A percentile compares a stretch with the other conserved stretches of the same genome.
Conservation (phyloP, 2,113 vertebrate species). For the Phalacrocorax carbo region DNA sequence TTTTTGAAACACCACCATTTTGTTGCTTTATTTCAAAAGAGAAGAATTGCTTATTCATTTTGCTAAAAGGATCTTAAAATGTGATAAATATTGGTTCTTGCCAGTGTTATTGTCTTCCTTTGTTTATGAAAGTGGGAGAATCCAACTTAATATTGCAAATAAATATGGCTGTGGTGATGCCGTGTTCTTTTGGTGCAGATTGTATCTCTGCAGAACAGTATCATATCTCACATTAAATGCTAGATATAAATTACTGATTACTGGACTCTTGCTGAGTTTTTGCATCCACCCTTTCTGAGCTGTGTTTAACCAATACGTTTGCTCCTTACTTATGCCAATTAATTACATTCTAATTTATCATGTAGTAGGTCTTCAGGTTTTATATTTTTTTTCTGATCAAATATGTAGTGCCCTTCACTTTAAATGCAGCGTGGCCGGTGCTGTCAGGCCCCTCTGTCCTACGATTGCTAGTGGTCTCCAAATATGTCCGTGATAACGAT, state of each 20-base stretch:
- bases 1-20: background rate
- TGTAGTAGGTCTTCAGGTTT: background rate
- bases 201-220: background rate
- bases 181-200: background rate
- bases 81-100: background rate
- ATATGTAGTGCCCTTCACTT: background rate
- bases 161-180: background rate
- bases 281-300: background rate
- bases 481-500: background rate
- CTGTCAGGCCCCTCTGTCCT: background rate
- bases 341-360: background rate
- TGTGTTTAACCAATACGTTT: background rate
- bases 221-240: background rate
- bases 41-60: background rate
- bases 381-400: accelerated
- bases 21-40: background rate
- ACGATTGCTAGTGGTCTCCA: background rate
- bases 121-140: background rate
- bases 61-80: background rate
- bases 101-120: background rate
- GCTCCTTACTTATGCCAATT: background rate
- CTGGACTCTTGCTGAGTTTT: background rate
- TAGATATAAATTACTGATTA: background rate
- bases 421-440: background rate
- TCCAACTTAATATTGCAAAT: background rate